A percentile compares a stretch with the other conserved stretches of the same genome.
Evolutionary conservation across 2,797 vertebrate species (phyloP).

Genomic region (Tamandua tetradactyla): DNA sequence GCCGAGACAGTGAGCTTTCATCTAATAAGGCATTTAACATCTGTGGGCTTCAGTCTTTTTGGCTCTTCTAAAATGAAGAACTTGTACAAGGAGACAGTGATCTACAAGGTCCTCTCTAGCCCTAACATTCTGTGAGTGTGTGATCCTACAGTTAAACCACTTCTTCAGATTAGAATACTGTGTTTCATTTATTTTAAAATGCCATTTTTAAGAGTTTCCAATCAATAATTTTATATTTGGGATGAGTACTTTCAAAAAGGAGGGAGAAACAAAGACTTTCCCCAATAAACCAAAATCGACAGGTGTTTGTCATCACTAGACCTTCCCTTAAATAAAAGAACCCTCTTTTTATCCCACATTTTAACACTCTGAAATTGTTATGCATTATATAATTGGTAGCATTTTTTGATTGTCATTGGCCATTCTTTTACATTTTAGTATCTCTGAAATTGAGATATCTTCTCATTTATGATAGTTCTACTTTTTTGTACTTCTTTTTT

Average conservation of each 20-base stretch:
- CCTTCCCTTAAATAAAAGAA: too few species aligned
- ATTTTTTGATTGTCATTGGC: neutral
- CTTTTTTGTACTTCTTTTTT: neutral
- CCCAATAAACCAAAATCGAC: too few species aligned
- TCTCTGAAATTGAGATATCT: conserved; percentile 17
- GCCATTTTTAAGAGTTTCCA: too few species aligned
- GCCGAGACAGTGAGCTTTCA: too few species aligned
- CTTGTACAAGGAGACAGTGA: neutral
- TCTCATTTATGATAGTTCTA: neutral
- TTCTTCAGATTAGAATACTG: conserved; percentile 27
- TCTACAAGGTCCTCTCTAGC: neutral
- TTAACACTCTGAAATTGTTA: conserved; percentile 47
- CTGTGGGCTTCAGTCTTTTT: neutral
- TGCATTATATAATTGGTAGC: conserved; percentile 17
- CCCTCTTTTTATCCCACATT: neutral
- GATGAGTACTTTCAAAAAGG: too few species aligned
- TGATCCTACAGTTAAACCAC: neutral
- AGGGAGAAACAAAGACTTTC: too few species aligned
- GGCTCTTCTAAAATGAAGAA: conserved; percentile 22
- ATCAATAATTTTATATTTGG: too few species aligned
- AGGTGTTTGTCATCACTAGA: too few species aligned
- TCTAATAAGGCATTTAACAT: conserved; percentile 15
- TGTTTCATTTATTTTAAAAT: conserved; percentile 35
- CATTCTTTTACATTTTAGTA: conserved; percentile 14
- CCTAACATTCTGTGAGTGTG: neutral